Evolutionary conservation across 2,113 vertebrate species (phyloP).

Genomic region (Brevimyrus niger): DNA sequence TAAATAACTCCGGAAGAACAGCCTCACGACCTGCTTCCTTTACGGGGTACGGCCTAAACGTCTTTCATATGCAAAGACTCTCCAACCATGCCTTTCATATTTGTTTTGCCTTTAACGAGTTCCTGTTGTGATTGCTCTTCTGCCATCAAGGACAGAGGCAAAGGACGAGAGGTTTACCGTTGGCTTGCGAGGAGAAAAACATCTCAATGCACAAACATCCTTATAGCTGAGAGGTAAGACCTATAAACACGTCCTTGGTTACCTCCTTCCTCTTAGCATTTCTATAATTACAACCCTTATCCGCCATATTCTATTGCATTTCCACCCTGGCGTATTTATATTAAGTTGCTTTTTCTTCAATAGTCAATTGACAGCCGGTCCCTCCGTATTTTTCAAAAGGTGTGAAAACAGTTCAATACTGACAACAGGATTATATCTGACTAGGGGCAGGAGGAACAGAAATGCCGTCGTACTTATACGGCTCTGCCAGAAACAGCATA

Average conservation of each 20-base stretch:
- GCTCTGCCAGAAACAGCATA: neutral
- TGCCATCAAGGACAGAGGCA: conserved; percentile 30
- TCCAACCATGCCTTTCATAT: conserved; percentile 46
- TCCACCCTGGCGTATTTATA: neutral
- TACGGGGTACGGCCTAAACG: conserved; percentile 37
- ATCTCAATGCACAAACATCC: conserved; percentile 36
- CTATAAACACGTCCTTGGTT: conserved; percentile 38
- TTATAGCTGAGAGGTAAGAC: conserved; percentile 36
- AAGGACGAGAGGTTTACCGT: conserved; percentile 47
- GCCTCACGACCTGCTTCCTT: conserved; percentile 19
- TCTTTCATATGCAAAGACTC: conserved; percentile 38
- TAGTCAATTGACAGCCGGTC: neutral
- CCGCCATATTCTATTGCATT: neutral
- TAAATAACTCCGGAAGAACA: neutral
- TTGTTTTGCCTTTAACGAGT: conserved; percentile 52
- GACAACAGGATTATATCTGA: conserved; percentile 4
- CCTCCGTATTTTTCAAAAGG: conserved; percentile 4
- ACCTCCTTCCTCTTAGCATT: neutral
- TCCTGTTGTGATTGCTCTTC: conserved; percentile 60
- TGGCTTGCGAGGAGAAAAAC: conserved; percentile 41
- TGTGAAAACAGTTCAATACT: conserved; percentile 1
- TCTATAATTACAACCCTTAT: neutral
- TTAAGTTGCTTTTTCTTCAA: neutral
- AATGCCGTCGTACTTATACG: neutral
- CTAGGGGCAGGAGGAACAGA: conserved; percentile 1